Conservation (phyloP, 2,797 vertebrate genomes). For the Clarias fuscus region DNA sequence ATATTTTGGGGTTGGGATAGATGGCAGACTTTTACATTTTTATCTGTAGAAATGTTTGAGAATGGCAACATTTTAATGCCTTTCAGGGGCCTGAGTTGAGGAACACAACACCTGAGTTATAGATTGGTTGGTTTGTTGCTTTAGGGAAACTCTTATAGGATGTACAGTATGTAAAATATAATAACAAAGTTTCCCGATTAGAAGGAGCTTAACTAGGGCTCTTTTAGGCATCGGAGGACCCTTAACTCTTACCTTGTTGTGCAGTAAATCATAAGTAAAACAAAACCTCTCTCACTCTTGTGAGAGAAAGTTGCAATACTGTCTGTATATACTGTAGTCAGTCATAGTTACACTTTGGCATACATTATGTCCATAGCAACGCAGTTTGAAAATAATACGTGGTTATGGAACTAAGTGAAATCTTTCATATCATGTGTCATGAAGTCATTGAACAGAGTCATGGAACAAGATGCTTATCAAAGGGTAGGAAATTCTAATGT, state of each 20-base stretch:
- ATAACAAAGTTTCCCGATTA: no score
- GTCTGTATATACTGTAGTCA: neutral
- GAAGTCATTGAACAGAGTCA: neutral
- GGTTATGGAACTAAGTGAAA: neutral
- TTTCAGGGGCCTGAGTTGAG: no score
- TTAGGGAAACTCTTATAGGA: neutral
- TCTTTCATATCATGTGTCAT: neutral
- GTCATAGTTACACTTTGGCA: neutral
- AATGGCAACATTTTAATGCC: neutral
- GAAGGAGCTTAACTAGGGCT: neutral
- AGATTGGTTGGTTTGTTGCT: neutral
- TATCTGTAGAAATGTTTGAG: neutral
- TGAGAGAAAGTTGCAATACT: neutral
- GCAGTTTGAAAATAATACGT: neutral
- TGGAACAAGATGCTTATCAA: conserved; percentile 23
- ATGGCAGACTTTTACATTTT: neutral
- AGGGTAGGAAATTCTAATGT: conserved; percentile 33
- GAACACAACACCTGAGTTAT: no score
- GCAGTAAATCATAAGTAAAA: neutral
- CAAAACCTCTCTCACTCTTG: neutral
- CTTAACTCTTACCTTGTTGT: neutral
- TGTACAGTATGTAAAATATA: no score
- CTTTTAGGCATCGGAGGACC: neutral
- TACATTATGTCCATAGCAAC: neutral
- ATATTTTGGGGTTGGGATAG: neutral